These are phyloP conservation scores for Meloidogyne hapla DNA, from an alignment of 1,140 invertebrate species.

Conservation along the genomic window DNA sequence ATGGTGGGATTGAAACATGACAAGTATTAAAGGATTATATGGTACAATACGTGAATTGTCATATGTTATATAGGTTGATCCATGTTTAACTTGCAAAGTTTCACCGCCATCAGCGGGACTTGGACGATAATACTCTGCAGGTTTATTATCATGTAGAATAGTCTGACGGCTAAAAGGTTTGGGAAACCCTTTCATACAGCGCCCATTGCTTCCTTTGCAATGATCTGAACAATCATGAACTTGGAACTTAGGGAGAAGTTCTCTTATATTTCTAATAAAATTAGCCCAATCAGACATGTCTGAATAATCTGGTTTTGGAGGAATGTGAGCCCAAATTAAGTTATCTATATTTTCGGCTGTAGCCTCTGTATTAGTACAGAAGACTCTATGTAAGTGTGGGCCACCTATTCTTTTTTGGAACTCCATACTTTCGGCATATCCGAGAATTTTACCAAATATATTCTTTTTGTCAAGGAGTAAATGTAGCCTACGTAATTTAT, in stretches of 20 bases:
- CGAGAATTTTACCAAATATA: background rate
- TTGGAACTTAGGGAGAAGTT: no score
- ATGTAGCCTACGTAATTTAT: background rate
- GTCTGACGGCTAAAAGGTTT: background rate
- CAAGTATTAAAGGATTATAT: constrained; percentile 7
- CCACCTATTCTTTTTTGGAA: constrained; percentile 1
- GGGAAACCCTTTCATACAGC: constrained; percentile 10
- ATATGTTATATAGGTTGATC: background rate
- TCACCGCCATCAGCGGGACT: constrained; percentile 1
- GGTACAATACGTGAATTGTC: constrained; percentile 6
- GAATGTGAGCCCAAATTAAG: constrained; percentile 4
- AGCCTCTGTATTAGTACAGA: background rate
- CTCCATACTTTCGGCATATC: background rate
- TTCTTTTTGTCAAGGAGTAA: background rate
- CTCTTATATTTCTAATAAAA: no score
- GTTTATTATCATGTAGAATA: background rate
- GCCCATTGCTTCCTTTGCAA: background rate
- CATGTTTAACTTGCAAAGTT: background rate
- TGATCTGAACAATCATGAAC: background rate
- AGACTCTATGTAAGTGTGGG: background rate
- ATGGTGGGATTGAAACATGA: constrained; percentile 1
- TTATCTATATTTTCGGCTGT: background rate
- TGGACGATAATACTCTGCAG: constrained; percentile 4
- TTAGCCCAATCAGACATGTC: no score
- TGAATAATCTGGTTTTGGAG: background rate